Conservation (phyloP, 2,113 vertebrate species). For the Speoplatyrhinus poulsoni region DNA sequence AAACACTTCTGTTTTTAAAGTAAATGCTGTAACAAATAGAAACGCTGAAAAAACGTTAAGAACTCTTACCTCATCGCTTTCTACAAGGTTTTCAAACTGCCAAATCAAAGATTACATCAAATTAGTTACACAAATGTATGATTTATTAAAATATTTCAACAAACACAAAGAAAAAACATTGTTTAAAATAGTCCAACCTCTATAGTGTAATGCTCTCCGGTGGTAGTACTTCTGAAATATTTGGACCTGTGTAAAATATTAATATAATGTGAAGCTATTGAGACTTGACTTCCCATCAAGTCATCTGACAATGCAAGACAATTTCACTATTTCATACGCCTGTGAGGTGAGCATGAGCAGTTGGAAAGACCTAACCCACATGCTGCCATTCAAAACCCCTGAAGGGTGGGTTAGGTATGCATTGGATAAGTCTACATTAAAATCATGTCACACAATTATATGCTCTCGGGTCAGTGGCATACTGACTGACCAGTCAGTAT, state of each 20-base stretch:
- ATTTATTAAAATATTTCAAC: background rate
- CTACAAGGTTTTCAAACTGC: constrained; percentile 82
- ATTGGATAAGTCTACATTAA: too few relatives aligned
- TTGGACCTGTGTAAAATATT: constrained; percentile 68
- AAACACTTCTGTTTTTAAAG: background rate
- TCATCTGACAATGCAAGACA: too few relatives aligned
- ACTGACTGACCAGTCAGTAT: too few relatives aligned
- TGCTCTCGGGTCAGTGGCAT: too few relatives aligned
- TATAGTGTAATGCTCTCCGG: constrained; percentile 78
- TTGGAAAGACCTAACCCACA: too few relatives aligned
- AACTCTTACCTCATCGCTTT: constrained; percentile 79
- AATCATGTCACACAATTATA: too few relatives aligned
- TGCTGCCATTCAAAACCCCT: too few relatives aligned
- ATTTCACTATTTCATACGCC: too few relatives aligned
- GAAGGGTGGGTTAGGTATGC: too few relatives aligned
- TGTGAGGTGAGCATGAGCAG: too few relatives aligned
- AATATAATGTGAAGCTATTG: background rate
- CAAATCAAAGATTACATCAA: constrained; percentile 23
- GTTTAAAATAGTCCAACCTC: constrained; percentile 49
- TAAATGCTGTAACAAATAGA: background rate
- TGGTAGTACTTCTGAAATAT: constrained; percentile 75
- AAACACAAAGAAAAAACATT: background rate
- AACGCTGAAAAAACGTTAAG: background rate
- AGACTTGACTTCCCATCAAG: background rate
- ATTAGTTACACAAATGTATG: constrained; percentile 1